Evolutionary conservation across 2,888 invertebrate genomes (phyloP).

Genomic region (Drosophila robusta): DNA sequence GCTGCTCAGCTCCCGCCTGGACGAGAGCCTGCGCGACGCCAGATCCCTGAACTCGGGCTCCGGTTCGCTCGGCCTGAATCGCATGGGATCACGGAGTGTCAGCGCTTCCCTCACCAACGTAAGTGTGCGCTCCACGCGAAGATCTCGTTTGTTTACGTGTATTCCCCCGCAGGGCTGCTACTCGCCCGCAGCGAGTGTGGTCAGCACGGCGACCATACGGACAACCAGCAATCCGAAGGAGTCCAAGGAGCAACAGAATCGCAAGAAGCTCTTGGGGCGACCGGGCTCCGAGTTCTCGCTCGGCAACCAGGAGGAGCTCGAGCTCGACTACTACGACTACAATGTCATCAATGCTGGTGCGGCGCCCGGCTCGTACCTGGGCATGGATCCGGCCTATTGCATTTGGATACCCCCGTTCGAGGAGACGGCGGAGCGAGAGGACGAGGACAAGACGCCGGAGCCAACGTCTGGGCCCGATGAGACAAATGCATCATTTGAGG

Average conservation of each 20-base stretch:
- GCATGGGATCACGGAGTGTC: conserved; percentile 74
- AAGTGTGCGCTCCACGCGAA: conserved; percentile 40
- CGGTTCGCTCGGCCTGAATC: conserved; percentile 71
- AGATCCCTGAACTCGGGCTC: conserved; percentile 78
- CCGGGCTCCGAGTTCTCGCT: conserved; percentile 92
- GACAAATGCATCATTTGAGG: conserved; percentile 80
- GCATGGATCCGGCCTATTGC: conserved; percentile 95
- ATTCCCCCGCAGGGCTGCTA: conserved; percentile 88
- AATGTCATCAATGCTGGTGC: conserved; percentile 93
- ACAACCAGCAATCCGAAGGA: conserved; percentile 90
- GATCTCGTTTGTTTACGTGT: not conserved
- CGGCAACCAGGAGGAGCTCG: conserved; percentile 90
- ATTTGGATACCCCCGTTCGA: conserved; percentile 94
- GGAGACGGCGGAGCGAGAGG: conserved; percentile 90
- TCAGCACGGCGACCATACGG: conserved; percentile 88
- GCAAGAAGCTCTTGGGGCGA: conserved; percentile 88
- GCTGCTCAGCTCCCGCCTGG: conserved; percentile 72
- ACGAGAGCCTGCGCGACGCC: conserved; percentile 79
- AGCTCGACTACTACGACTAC: conserved; percentile 95
- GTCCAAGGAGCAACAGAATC: conserved; percentile 91
- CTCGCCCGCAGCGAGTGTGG: conserved; percentile 89
- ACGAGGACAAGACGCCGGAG: conserved; percentile 86
- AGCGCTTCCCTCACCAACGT: conserved; percentile 83
- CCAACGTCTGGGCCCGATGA: conserved; percentile 83
- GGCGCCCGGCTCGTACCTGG: conserved; percentile 93